Percentiles rank a stretch among this genome's conserved stretches.
These are phyloP conservation scores for Axea sp. DNA, from an alignment of 2,888 invertebrate species.

Conservation along the genomic window DNA sequence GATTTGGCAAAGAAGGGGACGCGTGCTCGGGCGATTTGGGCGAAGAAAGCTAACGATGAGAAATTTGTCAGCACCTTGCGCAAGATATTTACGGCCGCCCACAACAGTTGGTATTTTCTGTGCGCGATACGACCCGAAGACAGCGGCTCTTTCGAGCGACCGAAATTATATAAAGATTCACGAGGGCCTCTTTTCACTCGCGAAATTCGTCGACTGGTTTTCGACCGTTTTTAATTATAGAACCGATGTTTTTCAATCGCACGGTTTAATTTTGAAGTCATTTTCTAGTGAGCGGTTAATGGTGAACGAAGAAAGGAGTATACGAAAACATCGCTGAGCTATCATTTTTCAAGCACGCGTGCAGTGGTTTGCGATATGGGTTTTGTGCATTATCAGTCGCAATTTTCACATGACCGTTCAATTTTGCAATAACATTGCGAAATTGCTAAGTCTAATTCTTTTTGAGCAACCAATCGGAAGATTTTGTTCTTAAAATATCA, in stretches of 20 bases:
- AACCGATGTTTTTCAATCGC: not conserved
- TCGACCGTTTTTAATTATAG: not conserved
- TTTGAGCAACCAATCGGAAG: too few species aligned
- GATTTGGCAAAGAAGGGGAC: not conserved
- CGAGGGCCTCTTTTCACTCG: constrained; percentile 25
- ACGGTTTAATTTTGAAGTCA: not conserved
- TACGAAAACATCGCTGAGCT: too few species aligned
- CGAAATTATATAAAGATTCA: constrained; percentile 32
- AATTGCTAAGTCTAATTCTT: too few species aligned
- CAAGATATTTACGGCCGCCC: constrained; percentile 46
- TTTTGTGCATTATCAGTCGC: too few species aligned
- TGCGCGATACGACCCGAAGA: constrained; percentile 18
- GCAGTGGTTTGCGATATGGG: too few species aligned
- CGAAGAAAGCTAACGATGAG: constrained; percentile 43
- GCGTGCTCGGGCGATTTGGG: constrained; percentile 44
- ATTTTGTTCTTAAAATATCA: too few species aligned
- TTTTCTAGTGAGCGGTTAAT: too few species aligned
- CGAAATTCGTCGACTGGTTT: constrained; percentile 28
- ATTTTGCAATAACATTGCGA: too few species aligned
- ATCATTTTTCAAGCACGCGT: too few species aligned
- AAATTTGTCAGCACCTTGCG: constrained; percentile 54
- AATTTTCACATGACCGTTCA: too few species aligned
- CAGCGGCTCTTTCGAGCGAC: constrained; percentile 14
- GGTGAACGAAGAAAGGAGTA: too few species aligned
- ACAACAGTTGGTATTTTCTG: constrained; percentile 30